Conservation (phyloP, 2,113 vertebrate genomes). For the Lethenteron camtschaticum region DNA sequence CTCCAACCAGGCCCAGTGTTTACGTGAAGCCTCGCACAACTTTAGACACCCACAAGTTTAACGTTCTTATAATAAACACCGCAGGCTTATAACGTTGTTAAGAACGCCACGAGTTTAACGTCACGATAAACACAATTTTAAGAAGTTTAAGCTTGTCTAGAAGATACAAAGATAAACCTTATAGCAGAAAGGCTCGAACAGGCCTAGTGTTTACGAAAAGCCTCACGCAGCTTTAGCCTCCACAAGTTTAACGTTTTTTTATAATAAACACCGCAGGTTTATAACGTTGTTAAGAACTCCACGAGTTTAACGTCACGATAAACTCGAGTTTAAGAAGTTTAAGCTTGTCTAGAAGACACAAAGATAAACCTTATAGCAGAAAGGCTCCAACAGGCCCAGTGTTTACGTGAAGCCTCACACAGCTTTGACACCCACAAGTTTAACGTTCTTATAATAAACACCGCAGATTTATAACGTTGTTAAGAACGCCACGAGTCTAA, state of each 20-base stretch:
- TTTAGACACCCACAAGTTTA: background rate
- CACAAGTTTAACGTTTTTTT: background rate
- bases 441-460: too few species aligned
- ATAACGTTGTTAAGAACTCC: conserved; percentile 3
- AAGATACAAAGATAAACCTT: too few species aligned
- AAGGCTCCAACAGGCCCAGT: too few species aligned
- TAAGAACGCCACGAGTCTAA: too few species aligned
- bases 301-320: background rate
- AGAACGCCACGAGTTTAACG: background rate
- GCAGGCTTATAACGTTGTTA: conserved; percentile 10
- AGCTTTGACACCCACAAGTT: too few species aligned
- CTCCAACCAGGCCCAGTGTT: too few species aligned
- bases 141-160: background rate
- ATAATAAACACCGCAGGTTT: conserved; percentile 1
- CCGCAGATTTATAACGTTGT: too few species aligned
- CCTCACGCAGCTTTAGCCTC: background rate
- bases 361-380: too few species aligned
- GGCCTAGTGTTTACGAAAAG: too few species aligned
- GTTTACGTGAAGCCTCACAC: too few species aligned
- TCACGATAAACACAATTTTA: background rate
- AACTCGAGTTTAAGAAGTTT: background rate
- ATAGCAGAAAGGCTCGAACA: too few species aligned
- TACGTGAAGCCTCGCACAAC: background rate
- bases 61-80: background rate
- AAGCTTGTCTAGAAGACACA: background rate